These are phyloP conservation scores for Dendrolimus kikuchii DNA, from an alignment of 1,140 invertebrate species.

Conservation along the genomic window DNA sequence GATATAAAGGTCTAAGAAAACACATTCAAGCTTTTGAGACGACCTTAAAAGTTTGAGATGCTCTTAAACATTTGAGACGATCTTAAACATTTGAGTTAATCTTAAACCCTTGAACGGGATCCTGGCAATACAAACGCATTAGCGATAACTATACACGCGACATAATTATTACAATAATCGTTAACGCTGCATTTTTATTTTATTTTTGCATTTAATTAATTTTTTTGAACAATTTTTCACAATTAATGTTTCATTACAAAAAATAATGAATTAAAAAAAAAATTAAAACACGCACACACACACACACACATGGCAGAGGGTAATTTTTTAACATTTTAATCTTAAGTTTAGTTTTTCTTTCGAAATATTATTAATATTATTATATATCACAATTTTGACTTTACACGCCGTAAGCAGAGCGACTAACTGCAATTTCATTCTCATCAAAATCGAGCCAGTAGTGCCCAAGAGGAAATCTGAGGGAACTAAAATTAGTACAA, in stretches of 20 bases:
- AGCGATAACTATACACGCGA: background rate
- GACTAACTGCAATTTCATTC: no score
- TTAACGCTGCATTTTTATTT: background rate
- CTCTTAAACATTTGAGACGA: no score
- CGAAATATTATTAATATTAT: background rate
- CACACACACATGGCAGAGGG: conserved; percentile 46
- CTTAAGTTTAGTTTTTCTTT: conserved; percentile 51
- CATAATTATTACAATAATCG: conserved; percentile 1
- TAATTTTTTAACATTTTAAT: conserved; percentile 43
- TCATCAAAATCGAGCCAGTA: no score
- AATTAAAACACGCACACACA: conserved; percentile 1
- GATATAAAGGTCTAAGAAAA: no score
- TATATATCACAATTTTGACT: conserved; percentile 36
- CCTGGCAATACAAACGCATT: no score
- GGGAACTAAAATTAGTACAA: conserved; percentile 3
- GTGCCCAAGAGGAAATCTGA: no score
- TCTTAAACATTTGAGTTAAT: no score
- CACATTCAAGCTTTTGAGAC: no score
- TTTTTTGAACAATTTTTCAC: conserved; percentile 55
- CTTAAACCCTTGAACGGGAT: no score
- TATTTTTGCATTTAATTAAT: conserved; percentile 7
- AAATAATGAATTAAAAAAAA: conserved; percentile 2
- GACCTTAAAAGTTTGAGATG: no score
- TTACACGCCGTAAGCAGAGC: background rate
- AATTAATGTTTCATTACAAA: conserved; percentile 46